phyloP scores from a whole-genome alignment of 1,140 invertebrate genomes.

The Pissodes strobi region DNA sequence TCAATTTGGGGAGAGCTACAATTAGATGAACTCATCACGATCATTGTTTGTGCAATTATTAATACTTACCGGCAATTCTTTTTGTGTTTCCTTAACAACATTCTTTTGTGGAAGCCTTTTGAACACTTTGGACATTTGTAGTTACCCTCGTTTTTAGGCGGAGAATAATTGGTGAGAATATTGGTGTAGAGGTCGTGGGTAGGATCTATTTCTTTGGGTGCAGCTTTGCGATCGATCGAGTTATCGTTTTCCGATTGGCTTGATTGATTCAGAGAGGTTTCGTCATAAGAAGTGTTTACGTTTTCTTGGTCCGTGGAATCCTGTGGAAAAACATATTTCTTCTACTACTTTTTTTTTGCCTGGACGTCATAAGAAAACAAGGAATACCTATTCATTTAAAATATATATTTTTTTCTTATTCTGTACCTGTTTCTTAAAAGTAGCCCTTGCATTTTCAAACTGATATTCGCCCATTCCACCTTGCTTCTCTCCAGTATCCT shows the following conservation, averaged over 20 bases:
- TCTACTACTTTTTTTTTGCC: too few relatives aligned
- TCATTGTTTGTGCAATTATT: not conserved
- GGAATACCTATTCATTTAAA: not conserved
- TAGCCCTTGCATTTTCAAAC: not conserved
- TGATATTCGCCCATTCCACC: too few relatives aligned
- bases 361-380: too few relatives aligned
- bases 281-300: not conserved
- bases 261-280: not conserved
- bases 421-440: conserved; percentile 2
- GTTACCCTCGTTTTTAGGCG: conserved; percentile 56
- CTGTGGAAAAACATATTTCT: too few relatives aligned
- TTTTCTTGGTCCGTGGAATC: conserved; percentile 2
- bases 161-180: conserved; percentile 54
- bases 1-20: too few relatives aligned
- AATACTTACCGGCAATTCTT: conserved; percentile 57
- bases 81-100: conserved; percentile 61
- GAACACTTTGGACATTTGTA: conserved; percentile 62
- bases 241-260: conserved; percentile 3
- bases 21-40: too few relatives aligned
- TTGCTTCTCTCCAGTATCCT: too few relatives aligned
- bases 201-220: conserved; percentile 50
- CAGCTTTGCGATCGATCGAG: conserved; percentile 15
- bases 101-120: conserved; percentile 61
- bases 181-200: conserved; percentile 51
- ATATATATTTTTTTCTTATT: not conserved